Evolutionary conservation across 2,113 vertebrate genomes (phyloP), one percentile per base, ranked within the genome.

Genomic region (Seriola aureovittata): DNA sequence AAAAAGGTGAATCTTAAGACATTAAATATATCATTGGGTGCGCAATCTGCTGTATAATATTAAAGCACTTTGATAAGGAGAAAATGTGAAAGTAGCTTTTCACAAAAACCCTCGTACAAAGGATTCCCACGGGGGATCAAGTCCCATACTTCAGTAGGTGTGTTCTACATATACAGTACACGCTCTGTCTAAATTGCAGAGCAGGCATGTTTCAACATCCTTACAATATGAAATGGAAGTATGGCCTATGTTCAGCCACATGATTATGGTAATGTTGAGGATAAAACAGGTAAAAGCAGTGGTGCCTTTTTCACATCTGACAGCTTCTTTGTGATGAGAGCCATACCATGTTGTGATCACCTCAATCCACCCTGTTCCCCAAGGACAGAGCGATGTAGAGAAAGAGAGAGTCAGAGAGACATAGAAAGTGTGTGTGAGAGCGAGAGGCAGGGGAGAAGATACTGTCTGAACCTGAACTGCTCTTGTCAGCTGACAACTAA

Each of bases 221-320:
- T 66, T 74, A 81, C 32, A 78, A 54, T 50, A 52, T 75, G n/a
- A 78, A 84, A 70, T 13, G 8, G 16, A 67, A 23, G 38, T 36
- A 11, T 3, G 34, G 57, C 38, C 36, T 36, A 65, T 75, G 70
- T 82, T 77, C 36, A 34, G 29, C 5, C 44, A 21, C 40, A 48
- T 55, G 67, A 85, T 71, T 80, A 82, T 64, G 58, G 25, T 83
- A 69, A 89, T 80, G 5, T 58, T 5, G n/a, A 46, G 36, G 67
- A 44, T 81, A 59, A 78, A 70, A 50, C 34, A 29, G 1, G 19
- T 55, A 9, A 80, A 78, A 72, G 76, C 50, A 65, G 36, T 3
- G 0, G 21, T 13, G 42, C 17, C 52, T 85, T 81, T 32, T 76
- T 82, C 42, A 60, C 19, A 44, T 62, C 90, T 67, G 63, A 82